Percentiles rank a stretch among this genome's conserved stretches.
Conservation (phyloP, 1,140 invertebrate genomes). For the Neuroterus valhalla region DNA sequence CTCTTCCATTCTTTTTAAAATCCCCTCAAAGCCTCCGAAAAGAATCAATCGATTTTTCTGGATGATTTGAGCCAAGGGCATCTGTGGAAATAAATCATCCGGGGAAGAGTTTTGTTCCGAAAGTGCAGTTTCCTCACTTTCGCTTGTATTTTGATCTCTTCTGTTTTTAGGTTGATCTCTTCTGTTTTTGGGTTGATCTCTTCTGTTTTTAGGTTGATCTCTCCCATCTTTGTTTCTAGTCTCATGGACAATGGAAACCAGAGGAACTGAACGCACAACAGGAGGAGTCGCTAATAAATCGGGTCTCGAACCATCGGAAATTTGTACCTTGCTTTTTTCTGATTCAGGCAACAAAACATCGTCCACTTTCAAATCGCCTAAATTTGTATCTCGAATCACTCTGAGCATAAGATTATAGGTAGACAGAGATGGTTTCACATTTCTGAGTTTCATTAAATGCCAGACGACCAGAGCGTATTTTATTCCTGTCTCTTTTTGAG, state of each 20-base stretch:
- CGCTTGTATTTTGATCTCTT: neutral
- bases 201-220: slow-evolving; percentile 1
- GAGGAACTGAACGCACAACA: slow-evolving; percentile 45
- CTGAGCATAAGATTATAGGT: slow-evolving; percentile 89
- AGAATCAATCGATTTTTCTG: slow-evolving; percentile 82
- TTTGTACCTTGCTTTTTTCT: slow-evolving; percentile 36
- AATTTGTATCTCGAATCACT: slow-evolving; percentile 85
- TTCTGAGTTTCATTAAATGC: slow-evolving; percentile 83
- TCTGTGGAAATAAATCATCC: neutral
- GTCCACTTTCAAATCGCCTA: slow-evolving; percentile 81
- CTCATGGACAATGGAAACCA: slow-evolving; percentile 33
- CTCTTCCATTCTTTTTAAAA: slow-evolving; percentile 83
- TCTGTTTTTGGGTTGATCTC: neutral
- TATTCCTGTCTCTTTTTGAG: slow-evolving; percentile 86
- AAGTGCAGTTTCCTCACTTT: slow-evolving; percentile 10
- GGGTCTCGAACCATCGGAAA: slow-evolving; percentile 46
- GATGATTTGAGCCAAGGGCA: slow-evolving; percentile 53
- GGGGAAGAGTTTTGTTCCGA: slow-evolving; percentile 21
- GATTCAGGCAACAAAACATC: slow-evolving; percentile 64
- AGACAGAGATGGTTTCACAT: slow-evolving; percentile 81
- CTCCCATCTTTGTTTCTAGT: slow-evolving; percentile 14
- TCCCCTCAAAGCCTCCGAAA: slow-evolving; percentile 86
- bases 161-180: neutral
- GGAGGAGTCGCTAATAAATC: slow-evolving; percentile 65
- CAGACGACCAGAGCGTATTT: slow-evolving; percentile 88